phyloP scores from a whole-genome alignment of 1,140 invertebrate genomes.

The Amyelois transitella region DNA sequence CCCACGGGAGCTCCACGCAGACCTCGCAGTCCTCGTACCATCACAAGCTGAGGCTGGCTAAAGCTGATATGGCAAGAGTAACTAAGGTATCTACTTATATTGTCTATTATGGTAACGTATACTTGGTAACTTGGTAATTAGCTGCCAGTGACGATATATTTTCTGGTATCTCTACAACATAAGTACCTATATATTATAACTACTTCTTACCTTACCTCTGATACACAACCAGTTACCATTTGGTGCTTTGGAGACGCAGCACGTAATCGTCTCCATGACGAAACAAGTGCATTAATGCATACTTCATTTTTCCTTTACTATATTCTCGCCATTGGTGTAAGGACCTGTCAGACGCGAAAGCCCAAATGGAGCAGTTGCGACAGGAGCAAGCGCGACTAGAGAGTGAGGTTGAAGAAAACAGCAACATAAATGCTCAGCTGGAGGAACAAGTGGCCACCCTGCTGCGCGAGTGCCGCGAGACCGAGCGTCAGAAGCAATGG shows the following conservation, averaged over 20 bases:
- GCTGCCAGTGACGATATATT: no score
- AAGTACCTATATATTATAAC: no score
- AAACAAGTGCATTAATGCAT: no score
- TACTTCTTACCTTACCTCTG: no score
- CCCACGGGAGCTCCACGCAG: slow-evolving; percentile 29
- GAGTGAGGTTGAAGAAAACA: slow-evolving; percentile 32
- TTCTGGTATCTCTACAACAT: no score
- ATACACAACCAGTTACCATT: no score
- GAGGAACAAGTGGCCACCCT: slow-evolving; percentile 54
- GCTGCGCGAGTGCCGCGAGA: slow-evolving; percentile 35
- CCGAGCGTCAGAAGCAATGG: slow-evolving; percentile 53
- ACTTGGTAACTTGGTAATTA: no score
- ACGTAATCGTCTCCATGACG: no score
- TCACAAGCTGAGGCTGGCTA: slow-evolving; percentile 54
- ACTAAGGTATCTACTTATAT: slow-evolving; percentile 37
- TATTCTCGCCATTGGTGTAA: slow-evolving; percentile 4
- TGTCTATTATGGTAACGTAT: no score
- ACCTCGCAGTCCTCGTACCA: slow-evolving; percentile 55
- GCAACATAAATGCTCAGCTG: slow-evolving; percentile 34
- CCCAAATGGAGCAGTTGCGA: slow-evolving; percentile 33
- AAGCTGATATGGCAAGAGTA: slow-evolving; percentile 48
- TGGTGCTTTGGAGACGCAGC: no score
- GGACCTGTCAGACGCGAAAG: slow-evolving; percentile 47
- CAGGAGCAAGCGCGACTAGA: slow-evolving; percentile 47
- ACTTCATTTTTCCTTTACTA: neutral